Evolutionary conservation across 1,140 invertebrate species (phyloP), one percentile per base, ranked within the genome.

Genomic region (Drosophila sp.): DNA sequence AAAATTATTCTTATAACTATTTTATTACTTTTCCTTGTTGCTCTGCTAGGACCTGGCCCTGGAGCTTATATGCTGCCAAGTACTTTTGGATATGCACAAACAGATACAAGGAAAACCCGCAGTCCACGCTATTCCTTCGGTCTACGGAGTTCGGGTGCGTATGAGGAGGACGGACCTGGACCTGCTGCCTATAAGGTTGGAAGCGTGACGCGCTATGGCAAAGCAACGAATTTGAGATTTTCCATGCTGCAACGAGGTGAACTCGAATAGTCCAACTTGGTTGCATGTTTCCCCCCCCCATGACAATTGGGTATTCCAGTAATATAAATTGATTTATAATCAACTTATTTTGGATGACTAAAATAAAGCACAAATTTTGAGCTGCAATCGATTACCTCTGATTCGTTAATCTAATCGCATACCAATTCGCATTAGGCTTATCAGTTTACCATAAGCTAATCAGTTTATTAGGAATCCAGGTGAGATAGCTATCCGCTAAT

Each of bases 21-120:
- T 4, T 11, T 2, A 0, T 8, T 11, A 8, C 10, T 17, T 41
- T 29, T 44, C 7, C 1, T 30, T 17, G 8, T 27, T 11, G 10
- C 17, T 6, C 6, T 56, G 11, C 1, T 30, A 76, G 73, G 73
- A 70, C 73, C 73, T 5, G 73, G 73, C 10, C 73, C 73, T 38
- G 73, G 66, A 0, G 73, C 73, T 4, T 76, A 76, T n/a, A 76
- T 63, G 8, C 32, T 76, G 30, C 73, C 73, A 17, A 70, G 73
- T 10, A 60, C 44, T 7, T 76, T 76, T 33, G 73, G 66, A n/a
- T 4, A 25, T 0, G 23, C 33, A 0, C 35, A 70, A 7, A 44
- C 25, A 1, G 73, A 64, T 44, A 47, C 57, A 0, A 47, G 60
- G 6, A 29, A 44, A 30, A 41, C 63, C 4, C 55, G 73, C 4